A percentile compares a stretch with the other conserved stretches of the same genome.
These are phyloP conservation scores for Agonopterix arenella DNA, from an alignment of 2,888 invertebrate genomes.

Conservation along the genomic window DNA sequence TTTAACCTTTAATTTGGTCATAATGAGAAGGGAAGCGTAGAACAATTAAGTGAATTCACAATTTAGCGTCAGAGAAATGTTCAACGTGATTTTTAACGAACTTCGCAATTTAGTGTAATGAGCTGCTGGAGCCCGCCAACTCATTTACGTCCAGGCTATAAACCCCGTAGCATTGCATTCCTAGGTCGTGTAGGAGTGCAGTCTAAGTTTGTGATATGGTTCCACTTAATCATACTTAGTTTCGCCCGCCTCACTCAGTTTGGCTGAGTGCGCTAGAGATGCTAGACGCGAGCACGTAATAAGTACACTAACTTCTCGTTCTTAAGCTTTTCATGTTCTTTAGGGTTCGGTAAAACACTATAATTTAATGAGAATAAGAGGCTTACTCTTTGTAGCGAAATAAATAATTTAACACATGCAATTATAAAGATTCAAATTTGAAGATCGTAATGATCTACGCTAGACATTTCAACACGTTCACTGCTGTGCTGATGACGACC, in stretches of 20 bases:
- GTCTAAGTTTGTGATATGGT: constrained; percentile 34
- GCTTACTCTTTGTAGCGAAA: too few relatives aligned
- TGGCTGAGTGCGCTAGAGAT: constrained; percentile 29
- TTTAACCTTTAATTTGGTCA: not conserved
- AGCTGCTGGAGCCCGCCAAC: constrained; percentile 19
- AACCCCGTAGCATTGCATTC: constrained; percentile 26
- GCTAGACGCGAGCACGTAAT: constrained; percentile 31
- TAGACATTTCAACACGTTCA: too few relatives aligned
- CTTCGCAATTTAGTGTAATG: constrained; percentile 22
- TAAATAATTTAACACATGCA: too few relatives aligned
- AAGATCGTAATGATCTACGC: too few relatives aligned
- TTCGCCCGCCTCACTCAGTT: constrained; percentile 19
- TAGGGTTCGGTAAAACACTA: too few relatives aligned
- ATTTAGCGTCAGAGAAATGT: not conserved
- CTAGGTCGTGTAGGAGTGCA: constrained; percentile 22
- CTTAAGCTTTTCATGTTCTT: constrained; percentile 26
- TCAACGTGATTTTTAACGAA: constrained; percentile 12
- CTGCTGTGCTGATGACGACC: too few relatives aligned
- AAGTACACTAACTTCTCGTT: constrained; percentile 33
- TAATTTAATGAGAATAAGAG: too few relatives aligned
- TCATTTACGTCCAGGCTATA: constrained; percentile 25
- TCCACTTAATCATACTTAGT: constrained; percentile 41
- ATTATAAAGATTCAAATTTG: too few relatives aligned
- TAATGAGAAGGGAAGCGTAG: not conserved
- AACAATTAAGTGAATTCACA: not conserved